Evolutionary conservation across 2,113 vertebrate genomes (phyloP).

Genomic region (Macrotis lagotis): DNA sequence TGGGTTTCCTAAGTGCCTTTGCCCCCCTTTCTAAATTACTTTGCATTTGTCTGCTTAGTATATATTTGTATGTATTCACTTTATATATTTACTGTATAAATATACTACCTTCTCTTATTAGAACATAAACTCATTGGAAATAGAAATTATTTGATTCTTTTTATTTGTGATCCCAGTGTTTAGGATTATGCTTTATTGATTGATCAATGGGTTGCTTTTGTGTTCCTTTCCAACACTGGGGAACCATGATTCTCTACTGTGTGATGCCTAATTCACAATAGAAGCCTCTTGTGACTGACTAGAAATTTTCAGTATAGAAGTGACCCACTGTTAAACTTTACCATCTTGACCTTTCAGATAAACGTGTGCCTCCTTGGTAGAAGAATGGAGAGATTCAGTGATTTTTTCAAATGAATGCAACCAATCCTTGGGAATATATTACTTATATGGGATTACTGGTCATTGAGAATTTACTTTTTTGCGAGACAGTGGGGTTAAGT

Average conservation of each 20-base stretch:
- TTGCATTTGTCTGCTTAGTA: background rate
- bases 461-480: slow-evolving; percentile 15
- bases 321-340: slow-evolving; percentile 30
- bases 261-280: background rate
- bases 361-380: slow-evolving; percentile 18
- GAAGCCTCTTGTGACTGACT: background rate
- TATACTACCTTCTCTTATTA: background rate
- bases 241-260: background rate
- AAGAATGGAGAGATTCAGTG: slow-evolving; percentile 8
- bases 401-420: slow-evolving; percentile 53
- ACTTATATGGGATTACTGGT: slow-evolving; percentile 60
- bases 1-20: background rate
- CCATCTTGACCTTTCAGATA: slow-evolving; percentile 43
- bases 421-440: slow-evolving; percentile 28
- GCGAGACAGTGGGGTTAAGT: too few species aligned
- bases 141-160: background rate
- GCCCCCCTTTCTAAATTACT: background rate
- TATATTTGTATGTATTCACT: background rate
- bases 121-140: background rate
- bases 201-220: background rate
- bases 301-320: slow-evolving; percentile 4
- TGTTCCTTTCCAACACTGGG: background rate
- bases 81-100: background rate
- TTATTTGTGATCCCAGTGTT: background rate
- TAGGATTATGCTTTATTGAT: background rate